Evolutionary conservation across 2,113 vertebrate genomes (phyloP).

Genomic region (Scartelaos histophorus): DNA sequence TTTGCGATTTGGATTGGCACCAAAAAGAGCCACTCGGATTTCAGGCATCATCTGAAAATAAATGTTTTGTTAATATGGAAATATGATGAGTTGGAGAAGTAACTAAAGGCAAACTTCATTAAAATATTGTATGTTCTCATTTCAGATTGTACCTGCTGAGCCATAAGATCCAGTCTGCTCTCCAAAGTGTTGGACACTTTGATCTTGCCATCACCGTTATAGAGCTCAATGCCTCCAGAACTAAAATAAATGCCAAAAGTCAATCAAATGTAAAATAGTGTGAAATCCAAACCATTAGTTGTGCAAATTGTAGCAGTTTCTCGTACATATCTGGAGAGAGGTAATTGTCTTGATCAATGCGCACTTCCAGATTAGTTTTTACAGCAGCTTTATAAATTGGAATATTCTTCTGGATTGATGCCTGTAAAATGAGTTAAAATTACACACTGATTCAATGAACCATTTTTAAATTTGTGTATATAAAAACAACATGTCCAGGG

Average conservation of each 20-base stretch:
- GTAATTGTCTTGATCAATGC: conserved; percentile 89
- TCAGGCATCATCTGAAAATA: conserved; percentile 95
- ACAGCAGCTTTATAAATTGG: conserved; percentile 87
- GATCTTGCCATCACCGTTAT: conserved; percentile 88
- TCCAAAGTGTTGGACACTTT: conserved; percentile 97
- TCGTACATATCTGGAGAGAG: conserved; percentile 88
- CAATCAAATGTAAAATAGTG: not conserved
- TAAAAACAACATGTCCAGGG: too few relatives aligned
- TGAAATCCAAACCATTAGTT: not conserved
- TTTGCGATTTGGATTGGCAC: conserved; percentile 93
- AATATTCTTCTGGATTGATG: conserved; percentile 88
- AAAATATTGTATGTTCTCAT: not conserved
- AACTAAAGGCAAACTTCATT: not conserved
- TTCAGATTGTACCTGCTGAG: conserved; percentile 85
- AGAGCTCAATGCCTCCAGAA: conserved; percentile 93
- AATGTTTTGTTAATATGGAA: not conserved
- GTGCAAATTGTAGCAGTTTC: not conserved
- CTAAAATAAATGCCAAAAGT: conserved; percentile 66
- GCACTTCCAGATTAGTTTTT: conserved; percentile 87
- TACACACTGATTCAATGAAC: not conserved
- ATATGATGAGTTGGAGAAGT: not conserved
- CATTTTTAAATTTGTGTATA: not conserved
- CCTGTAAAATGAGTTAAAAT: conserved; percentile 61
- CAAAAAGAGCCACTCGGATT: conserved; percentile 92
- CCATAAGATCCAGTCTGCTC: conserved; percentile 95